Conservation (phyloP, 2,113 vertebrate species). For the Ochotona curzoniae region DNA sequence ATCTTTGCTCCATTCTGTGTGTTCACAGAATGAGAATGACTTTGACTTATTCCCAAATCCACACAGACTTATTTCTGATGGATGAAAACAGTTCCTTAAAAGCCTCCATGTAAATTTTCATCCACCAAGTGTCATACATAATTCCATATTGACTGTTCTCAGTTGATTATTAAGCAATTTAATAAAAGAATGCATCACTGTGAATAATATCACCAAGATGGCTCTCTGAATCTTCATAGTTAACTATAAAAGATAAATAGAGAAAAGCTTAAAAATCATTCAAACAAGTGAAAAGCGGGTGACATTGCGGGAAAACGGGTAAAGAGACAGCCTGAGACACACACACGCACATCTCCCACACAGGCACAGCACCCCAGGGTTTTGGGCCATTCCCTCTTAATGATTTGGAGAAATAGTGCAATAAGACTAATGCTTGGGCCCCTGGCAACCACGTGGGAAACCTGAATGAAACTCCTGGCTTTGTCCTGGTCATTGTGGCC, state of each 20-base stretch:
- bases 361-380: too few species aligned
- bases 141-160: neutral
- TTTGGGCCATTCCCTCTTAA: too few species aligned
- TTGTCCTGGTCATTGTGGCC: too few species aligned
- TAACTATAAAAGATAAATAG: slow-evolving; percentile 32
- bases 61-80: neutral
- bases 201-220: neutral
- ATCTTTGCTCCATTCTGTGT: neutral
- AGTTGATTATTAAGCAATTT: neutral
- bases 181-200: neutral
- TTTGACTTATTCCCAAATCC: neutral
- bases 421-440: too few species aligned
- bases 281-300: neutral
- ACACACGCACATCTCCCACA: too few species aligned
- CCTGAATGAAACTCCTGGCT: too few species aligned
- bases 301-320: too few species aligned
- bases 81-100: neutral
- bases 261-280: neutral
- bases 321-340: too few species aligned
- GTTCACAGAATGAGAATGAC: neutral
- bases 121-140: neutral
- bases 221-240: neutral
- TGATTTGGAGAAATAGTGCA: too few species aligned
- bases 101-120: neutral
- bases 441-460: too few species aligned